Base-by-base conservation (phyloP, 2,113 vertebrate species). In the Bambusicola thoracicus region DNA sequence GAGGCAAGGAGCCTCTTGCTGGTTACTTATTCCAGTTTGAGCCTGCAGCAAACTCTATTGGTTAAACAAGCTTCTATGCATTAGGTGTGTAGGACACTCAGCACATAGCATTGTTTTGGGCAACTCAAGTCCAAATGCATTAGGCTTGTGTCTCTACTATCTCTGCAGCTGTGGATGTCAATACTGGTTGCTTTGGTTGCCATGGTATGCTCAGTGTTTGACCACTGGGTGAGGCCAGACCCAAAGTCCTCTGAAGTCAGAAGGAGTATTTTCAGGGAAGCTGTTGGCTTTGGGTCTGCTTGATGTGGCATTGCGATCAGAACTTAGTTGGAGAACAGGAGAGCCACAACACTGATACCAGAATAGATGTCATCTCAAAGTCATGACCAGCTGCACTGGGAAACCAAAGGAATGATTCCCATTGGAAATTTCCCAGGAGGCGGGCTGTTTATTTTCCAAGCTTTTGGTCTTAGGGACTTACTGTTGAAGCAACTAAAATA, bases 231-330 rank as follows among this genome's bases (percentile, higher is more conserved):
- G 36, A 87, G 48, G 24, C 55, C 82, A 59, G 16, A 48, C n/a
- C 25, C 76, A 40, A 80, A 92, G 40, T 48, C 36, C 44, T 85
- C 56, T 94, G 76, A 80, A 90, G 55, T 56, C 79, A 72, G 8
- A 46, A 30, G 43, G 30, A 83, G 12, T 22, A 22, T 74, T 92
- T 81, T 74, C 49, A 86, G 0, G 0, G 83, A 83, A 83, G n/a
- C 41, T 82, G 40, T 22, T 85, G 48, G 53, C n/a, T 92, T 68
- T 0, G 29, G 73, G 20, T 83, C 85, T 88, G 13, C 44, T 93
- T 92, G 59, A 81, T 82, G 86, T 63, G 87, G 73, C 58, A 51
- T 15, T 67, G 73, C 53, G 59, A 72, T 87, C 85, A 95, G 92
- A 92, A 79, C 46, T 24, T 17, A 87, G 36, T 22, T 19, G 40